phyloP scores from a whole-genome alignment of 2,113 vertebrate genomes.

The Anolis carolinensis region DNA sequence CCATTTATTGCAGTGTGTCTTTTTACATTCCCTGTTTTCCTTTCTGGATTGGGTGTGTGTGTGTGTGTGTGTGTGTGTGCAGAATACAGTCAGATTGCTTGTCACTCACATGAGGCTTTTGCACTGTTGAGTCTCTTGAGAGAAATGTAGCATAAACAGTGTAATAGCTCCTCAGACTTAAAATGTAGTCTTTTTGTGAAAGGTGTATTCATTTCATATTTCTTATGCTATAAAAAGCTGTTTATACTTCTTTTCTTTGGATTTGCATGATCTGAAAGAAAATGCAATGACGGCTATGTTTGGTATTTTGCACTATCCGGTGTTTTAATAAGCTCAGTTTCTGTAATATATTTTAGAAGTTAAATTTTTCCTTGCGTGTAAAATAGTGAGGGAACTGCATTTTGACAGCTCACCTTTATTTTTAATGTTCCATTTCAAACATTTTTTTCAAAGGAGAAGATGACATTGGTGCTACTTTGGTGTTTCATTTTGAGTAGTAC shows the following conservation, averaged over 20 bases:
- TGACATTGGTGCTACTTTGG: conserved; percentile 4
- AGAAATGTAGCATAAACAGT: background rate
- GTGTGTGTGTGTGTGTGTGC: background rate
- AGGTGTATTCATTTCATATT: background rate
- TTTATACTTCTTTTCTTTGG: background rate
- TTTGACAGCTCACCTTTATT: conserved; percentile 12
- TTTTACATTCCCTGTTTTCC: background rate
- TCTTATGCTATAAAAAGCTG: background rate
- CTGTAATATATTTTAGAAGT: background rate
- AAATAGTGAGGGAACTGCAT: background rate
- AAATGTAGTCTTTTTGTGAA: conserved; percentile 2
- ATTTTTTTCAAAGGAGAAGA: conserved; percentile 8
- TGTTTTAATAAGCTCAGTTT: background rate
- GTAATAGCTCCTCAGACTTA: background rate
- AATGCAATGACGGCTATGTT: background rate
- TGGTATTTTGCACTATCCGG: background rate
- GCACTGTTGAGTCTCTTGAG: background rate
- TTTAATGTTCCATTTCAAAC: conserved; percentile 30
- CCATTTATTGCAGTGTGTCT: background rate
- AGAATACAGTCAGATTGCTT: background rate
- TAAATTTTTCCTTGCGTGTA: background rate
- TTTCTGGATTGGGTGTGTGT: background rate
- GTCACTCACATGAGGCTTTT: background rate
- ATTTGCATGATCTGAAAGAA: background rate
- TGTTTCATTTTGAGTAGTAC: conserved; percentile 10